Percentiles rank a stretch among this genome's conserved stretches.
Conservation (phyloP, 2,797 vertebrate genomes). For the Malurus splendens region DNA sequence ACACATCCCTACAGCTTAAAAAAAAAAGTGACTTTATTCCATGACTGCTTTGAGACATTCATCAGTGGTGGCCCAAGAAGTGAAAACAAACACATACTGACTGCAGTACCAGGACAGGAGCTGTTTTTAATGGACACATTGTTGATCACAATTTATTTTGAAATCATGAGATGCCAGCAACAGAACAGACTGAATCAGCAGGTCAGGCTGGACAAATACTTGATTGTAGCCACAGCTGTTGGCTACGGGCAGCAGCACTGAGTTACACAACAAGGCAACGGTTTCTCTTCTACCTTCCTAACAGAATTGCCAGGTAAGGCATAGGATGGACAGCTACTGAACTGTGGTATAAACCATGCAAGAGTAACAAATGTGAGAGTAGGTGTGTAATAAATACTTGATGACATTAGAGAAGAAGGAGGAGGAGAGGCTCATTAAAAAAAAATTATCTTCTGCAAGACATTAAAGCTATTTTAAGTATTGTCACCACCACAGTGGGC, state of each 20-base stretch:
- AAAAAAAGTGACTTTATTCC: neutral
- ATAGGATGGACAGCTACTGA: conserved; percentile 68
- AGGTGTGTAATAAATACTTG: conserved; percentile 77
- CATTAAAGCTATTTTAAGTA: conserved; percentile 65
- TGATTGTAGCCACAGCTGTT: conserved; percentile 69
- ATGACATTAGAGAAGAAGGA: conserved; percentile 1
- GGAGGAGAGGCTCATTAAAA: neutral
- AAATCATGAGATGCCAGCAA: conserved; percentile 85
- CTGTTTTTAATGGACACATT: conserved; percentile 42
- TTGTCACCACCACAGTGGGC: conserved; percentile 28
- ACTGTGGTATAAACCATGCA: conserved; percentile 75
- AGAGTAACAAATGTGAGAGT: conserved; percentile 66
- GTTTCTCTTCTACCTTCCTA: conserved; percentile 62
- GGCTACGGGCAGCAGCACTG: conserved; percentile 74
- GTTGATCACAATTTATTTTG: conserved; percentile 75
- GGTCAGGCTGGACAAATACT: conserved; percentile 74
- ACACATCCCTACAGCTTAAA: neutral
- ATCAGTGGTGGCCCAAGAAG: neutral
- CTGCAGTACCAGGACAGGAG: neutral
- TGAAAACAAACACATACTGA: neutral
- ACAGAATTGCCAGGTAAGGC: conserved; percentile 67
- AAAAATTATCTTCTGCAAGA: conserved; percentile 23
- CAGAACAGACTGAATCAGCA: conserved; percentile 73
- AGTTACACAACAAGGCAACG: conserved; percentile 69
- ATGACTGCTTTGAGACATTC: neutral